These are phyloP conservation scores for Stichodactyla helianthus DNA, from an alignment of 64 coral and sea anemone genomes.

Conservation along the genomic window DNA sequence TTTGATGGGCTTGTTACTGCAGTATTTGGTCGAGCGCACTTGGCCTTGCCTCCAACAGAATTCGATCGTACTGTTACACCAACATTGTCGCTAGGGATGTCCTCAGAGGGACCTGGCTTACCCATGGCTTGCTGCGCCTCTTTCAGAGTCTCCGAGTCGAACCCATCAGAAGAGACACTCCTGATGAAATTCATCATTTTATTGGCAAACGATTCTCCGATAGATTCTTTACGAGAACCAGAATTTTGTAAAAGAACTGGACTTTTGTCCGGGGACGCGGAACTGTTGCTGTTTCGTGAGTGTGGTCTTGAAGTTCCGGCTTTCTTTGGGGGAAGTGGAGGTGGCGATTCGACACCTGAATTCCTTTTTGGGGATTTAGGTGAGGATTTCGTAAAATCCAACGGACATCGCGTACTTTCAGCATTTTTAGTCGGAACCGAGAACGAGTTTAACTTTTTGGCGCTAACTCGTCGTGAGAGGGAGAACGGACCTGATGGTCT, in stretches of 20 bases:
- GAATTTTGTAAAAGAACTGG: not conserved
- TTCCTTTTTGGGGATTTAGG: not conserved
- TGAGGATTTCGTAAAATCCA: not conserved
- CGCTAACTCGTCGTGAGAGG: slow-evolving; percentile 8
- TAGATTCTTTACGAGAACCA: not conserved
- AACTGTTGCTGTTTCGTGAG: slow-evolving; percentile 1
- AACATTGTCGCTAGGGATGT: not conserved
- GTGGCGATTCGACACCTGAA: not conserved
- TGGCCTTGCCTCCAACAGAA: not conserved
- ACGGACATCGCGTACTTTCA: not conserved
- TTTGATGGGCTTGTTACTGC: not conserved
- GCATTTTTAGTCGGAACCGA: not conserved
- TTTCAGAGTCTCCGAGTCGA: not conserved
- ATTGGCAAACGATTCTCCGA: not conserved
- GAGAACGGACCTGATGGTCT: not conserved
- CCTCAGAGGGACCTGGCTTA: not conserved
- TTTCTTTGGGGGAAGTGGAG: not conserved
- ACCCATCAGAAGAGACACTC: not conserved
- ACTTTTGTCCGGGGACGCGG: not conserved
- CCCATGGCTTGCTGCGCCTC: not conserved
- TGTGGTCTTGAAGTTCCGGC: not conserved
- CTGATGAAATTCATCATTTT: not conserved
- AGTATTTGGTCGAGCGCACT: not conserved
- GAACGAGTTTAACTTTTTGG: slow-evolving; percentile 4
- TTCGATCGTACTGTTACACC: not conserved